Evolutionary conservation across 1,140 invertebrate genomes (phyloP).

Genomic region (Phymorhynchus buccinoides): DNA sequence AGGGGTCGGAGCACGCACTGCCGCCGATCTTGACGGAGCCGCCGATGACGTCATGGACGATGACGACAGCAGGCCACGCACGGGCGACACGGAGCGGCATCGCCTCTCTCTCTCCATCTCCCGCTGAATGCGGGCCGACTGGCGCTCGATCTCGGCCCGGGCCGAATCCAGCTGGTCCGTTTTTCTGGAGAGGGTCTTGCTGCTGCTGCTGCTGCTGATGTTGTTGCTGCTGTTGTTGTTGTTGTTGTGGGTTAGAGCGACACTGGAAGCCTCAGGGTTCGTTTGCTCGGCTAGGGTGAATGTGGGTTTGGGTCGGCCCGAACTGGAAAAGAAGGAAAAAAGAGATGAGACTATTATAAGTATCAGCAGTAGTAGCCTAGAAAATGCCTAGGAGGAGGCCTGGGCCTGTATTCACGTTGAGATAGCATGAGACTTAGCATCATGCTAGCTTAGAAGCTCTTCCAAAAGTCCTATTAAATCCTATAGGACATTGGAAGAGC

Average conservation of each 20-base stretch:
- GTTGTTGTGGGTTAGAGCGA: too few species aligned
- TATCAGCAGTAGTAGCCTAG: too few species aligned
- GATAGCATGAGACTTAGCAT: too few species aligned
- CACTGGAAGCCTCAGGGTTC: neutral
- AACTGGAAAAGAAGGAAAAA: neutral
- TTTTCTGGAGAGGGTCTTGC: neutral
- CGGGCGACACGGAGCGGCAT: conserved; percentile 42
- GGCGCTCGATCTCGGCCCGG: conserved; percentile 48
- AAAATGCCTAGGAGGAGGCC: too few species aligned
- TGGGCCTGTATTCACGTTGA: too few species aligned
- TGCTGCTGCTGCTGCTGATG: too few species aligned
- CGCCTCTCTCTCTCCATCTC: conserved; percentile 58
- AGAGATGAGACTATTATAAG: too few species aligned
- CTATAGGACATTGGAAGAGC: too few species aligned
- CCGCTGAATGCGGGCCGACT: conserved; percentile 57
- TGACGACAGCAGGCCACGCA: conserved; percentile 36
- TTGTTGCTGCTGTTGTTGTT: too few species aligned
- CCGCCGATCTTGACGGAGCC: neutral
- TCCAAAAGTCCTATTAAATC: too few species aligned
- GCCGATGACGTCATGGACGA: neutral
- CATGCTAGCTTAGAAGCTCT: too few species aligned
- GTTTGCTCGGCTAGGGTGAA: neutral
- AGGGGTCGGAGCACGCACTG: neutral
- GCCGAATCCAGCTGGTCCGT: conserved; percentile 39
- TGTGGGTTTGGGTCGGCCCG: conserved; percentile 29